Base-by-base conservation (phyloP, 2,113 vertebrate genomes). In the Poecile atricapillus region DNA sequence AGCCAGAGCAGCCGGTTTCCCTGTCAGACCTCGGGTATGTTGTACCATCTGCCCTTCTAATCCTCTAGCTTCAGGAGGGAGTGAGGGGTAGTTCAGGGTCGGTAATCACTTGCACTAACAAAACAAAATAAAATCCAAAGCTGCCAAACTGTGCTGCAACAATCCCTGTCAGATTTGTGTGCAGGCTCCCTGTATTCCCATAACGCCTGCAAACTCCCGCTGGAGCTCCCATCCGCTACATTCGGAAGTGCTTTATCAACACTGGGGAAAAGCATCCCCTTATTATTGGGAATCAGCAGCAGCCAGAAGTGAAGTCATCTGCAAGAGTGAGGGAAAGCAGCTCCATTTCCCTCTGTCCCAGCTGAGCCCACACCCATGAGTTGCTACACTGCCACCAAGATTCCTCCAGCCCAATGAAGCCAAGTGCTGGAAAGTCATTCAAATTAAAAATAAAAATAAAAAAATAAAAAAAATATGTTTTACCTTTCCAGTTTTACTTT, bases 31-130 rank as follows among this genome's bases (percentile, higher is more conserved):
- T 83, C 20, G 6, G 55, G 33, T 86, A 77, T 8, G 0, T 74
- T 28, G 67, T 49, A 69, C 94, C 91, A 94, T 85, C 90, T 96
- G 90, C 92, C 90, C 64, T 78, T 77, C 75, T 90, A 92, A 90
- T 93, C 88, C 79, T 86, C 47, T 55, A 63, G 60, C 67, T 88
- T 93, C 50, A 70, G 41, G 19, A 75, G 49, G 46, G 75, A 85
- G 28, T 1, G 23, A 85, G 70, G 47, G 43, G 55, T 53, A 83
- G 41, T 27, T 91, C 68, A 88, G n/a, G 50, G 52, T 63, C 82
- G 59, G 27, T 56, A 83, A 77, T 83, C 7, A 0, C 50, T 70
- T 64, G 37, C 1, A 4, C 69, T 88, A 83, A 89, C 86, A 77
- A 46, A 60, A 58, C 52, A 59, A 28, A 55, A 43, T 6, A n/a